A percentile compares a stretch with the other conserved stretches of the same genome.
These are phyloP conservation scores for Hipposideros armiger DNA, from an alignment of 2,113 vertebrate species.

Conservation along the genomic window DNA sequence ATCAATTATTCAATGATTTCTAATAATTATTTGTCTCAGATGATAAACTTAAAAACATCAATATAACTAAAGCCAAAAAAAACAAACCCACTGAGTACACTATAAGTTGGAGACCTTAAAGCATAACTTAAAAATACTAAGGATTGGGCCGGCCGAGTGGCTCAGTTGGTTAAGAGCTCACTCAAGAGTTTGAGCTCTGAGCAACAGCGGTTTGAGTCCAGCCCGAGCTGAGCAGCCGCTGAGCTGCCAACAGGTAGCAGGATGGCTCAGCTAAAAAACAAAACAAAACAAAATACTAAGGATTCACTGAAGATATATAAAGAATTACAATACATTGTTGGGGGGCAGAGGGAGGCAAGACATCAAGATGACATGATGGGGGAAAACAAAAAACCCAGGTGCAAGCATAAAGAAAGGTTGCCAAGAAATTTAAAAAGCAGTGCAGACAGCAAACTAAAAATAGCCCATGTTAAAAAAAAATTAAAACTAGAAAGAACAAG, in stretches of 20 bases:
- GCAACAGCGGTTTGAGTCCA: too few relatives aligned
- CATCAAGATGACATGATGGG: neutral
- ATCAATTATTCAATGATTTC: neutral
- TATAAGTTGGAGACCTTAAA: neutral
- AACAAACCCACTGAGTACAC: neutral
- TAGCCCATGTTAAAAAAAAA: neutral
- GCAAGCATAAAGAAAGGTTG: neutral
- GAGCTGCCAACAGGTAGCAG: too few relatives aligned
- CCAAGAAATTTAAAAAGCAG: neutral
- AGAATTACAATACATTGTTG: neutral
- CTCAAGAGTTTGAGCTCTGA: too few relatives aligned
- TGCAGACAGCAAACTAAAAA: neutral
- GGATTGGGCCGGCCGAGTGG: neutral
- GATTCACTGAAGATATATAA: neutral
- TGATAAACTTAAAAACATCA: neutral
- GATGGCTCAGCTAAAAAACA: too few relatives aligned
- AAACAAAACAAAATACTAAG: neutral
- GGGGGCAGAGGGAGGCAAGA: neutral
- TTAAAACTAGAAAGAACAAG: slow-evolving; percentile 1
- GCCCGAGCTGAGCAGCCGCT: too few relatives aligned
- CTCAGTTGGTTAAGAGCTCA: too few relatives aligned
- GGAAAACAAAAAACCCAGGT: neutral
- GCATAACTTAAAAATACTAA: slow-evolving; percentile 7
- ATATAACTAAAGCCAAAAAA: neutral
- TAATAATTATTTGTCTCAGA: neutral